Percentiles rank a stretch among this genome's conserved stretches.
These are phyloP conservation scores for Corbicula japonica DNA, from an alignment of 2,888 invertebrate species.

Conservation along the genomic window DNA sequence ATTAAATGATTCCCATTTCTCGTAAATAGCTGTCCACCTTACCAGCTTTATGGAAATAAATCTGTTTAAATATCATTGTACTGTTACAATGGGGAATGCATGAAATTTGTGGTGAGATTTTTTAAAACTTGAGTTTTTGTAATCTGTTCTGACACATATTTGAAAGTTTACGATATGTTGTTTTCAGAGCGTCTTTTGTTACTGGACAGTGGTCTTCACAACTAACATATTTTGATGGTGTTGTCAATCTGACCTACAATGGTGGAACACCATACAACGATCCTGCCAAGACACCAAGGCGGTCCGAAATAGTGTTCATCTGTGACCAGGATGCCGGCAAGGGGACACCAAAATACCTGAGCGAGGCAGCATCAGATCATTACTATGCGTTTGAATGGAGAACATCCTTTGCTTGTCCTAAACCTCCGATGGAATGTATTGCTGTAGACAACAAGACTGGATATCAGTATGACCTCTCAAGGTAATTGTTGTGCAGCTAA, in stretches of 20 bases:
- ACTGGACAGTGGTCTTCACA: constrained; percentile 74
- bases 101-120: too few relatives aligned
- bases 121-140: too few relatives aligned
- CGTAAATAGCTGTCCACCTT: too few relatives aligned
- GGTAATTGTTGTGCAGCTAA: constrained; percentile 60
- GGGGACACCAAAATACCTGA: constrained; percentile 81
- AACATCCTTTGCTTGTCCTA: constrained; percentile 80
- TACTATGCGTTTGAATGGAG: constrained; percentile 81
- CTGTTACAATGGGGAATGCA: too few relatives aligned
- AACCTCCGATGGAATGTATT: constrained; percentile 78
- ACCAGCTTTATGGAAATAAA: too few relatives aligned
- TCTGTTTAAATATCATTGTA: too few relatives aligned
- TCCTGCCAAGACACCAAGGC: constrained; percentile 71
- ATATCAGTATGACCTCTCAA: constrained; percentile 81
- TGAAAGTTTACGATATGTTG: constrained; percentile 1
- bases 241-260: constrained; percentile 84
- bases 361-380: constrained; percentile 74
- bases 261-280: constrained; percentile 80
- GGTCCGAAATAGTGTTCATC: constrained; percentile 83
- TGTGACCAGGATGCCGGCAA: constrained; percentile 82
- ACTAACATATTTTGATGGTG: constrained; percentile 83
- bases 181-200: constrained; percentile 67
- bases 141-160: too few relatives aligned
- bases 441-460: constrained; percentile 67
- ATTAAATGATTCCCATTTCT: too few relatives aligned